These are phyloP conservation scores for Distichodus sexfasciatus DNA, from an alignment of 2,797 vertebrate genomes.

Conservation along the genomic window DNA sequence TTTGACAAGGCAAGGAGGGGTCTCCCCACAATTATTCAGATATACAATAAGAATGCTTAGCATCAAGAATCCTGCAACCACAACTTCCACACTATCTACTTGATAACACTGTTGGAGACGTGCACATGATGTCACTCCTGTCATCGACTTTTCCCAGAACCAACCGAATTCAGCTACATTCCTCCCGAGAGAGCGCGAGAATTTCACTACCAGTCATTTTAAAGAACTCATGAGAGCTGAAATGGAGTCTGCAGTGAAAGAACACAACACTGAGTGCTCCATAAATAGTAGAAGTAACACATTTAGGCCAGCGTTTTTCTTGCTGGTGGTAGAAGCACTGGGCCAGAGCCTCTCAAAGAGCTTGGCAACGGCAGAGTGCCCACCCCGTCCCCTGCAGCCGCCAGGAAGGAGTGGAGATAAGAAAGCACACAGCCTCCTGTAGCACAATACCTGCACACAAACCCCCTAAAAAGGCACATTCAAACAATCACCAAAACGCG, in stretches of 20 bases:
- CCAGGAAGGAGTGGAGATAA: slow-evolving; percentile 42
- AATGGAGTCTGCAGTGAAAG: not conserved
- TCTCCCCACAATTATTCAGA: too few relatives aligned
- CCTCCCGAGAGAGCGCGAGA: not conserved
- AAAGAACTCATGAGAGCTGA: not conserved
- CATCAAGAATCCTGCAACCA: too few relatives aligned
- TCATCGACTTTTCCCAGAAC: too few relatives aligned
- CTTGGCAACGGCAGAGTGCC: not conserved
- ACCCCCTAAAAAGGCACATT: not conserved
- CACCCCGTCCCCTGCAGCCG: slow-evolving; percentile 10
- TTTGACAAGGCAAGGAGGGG: too few relatives aligned
- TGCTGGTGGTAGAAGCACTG: slow-evolving; percentile 7
- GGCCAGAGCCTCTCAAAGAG: slow-evolving; percentile 22
- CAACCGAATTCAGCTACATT: not conserved
- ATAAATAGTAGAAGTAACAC: slow-evolving; percentile 29
- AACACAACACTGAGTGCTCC: slow-evolving; percentile 2
- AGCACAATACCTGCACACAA: not conserved
- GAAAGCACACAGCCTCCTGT: slow-evolving; percentile 17
- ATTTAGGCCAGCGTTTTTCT: slow-evolving; percentile 29
- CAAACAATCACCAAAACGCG: not conserved
- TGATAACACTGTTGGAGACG: too few relatives aligned
- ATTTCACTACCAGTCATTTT: not conserved
- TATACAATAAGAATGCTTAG: too few relatives aligned
- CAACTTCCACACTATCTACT: too few relatives aligned
- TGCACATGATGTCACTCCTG: too few relatives aligned